phyloP scores from a whole-genome alignment of 92 coral and sea anemone species.

The Anthopleura xanthogrammica region DNA sequence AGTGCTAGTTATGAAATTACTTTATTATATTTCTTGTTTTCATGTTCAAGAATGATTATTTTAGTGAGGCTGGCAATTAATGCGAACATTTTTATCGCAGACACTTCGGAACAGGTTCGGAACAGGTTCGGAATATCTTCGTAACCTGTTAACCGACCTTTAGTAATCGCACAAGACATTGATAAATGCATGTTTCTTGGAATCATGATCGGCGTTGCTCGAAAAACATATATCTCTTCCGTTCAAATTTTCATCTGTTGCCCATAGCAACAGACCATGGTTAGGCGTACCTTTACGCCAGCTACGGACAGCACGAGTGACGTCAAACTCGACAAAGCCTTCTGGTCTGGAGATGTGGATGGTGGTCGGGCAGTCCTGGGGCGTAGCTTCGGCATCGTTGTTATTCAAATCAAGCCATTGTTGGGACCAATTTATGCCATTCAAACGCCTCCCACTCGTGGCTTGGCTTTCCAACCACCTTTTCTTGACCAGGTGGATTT shows the following conservation, averaged over 20 bases:
- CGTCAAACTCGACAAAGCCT: constrained; percentile 76
- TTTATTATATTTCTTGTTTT: too few species aligned
- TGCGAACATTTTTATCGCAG: too few species aligned
- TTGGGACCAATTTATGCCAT: constrained; percentile 19
- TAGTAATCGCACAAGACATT: constrained; percentile 43
- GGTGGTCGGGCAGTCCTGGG: constrained; percentile 42
- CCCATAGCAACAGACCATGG: constrained; percentile 58
- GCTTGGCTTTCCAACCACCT: constrained; percentile 49
- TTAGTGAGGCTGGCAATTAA: too few species aligned
- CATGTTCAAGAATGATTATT: too few species aligned
- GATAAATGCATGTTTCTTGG: constrained; percentile 42
- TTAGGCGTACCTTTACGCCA: constrained; percentile 63
- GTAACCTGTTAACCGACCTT: not conserved
- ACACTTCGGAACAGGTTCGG: too few species aligned
- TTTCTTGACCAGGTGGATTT: constrained; percentile 49
- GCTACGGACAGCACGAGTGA: constrained; percentile 52
- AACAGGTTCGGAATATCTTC: too few species aligned
- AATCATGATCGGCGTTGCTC: constrained; percentile 45
- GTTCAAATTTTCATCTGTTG: constrained; percentile 39
- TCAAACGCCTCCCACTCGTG: constrained; percentile 13
- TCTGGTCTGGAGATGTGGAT: constrained; percentile 50
- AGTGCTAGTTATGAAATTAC: too few species aligned
- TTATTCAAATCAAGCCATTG: constrained; percentile 22
- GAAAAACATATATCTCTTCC: constrained; percentile 63
- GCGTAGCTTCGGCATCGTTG: constrained; percentile 31